These are phyloP conservation scores for Bursaphelenchus mucronatus DNA, from an alignment of 1,140 invertebrate species.

Conservation along the genomic window DNA sequence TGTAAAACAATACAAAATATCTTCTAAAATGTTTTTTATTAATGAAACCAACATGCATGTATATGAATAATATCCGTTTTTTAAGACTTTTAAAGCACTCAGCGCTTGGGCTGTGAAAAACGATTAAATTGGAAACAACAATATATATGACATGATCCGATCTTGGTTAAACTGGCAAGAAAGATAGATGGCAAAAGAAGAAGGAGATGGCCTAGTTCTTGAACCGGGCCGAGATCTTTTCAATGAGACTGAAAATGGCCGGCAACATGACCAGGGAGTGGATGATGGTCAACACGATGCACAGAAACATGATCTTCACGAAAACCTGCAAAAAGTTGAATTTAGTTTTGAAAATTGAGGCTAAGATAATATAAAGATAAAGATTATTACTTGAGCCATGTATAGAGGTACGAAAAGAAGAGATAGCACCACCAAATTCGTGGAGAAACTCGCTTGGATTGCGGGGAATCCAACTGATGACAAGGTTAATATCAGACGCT, in stretches of 20 bases:
- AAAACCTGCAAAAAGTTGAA: constrained; percentile 33
- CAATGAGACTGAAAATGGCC: constrained; percentile 38
- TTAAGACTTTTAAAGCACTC: too few species aligned
- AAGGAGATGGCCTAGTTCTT: too few species aligned
- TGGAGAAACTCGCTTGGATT: constrained; percentile 84
- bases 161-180: too few species aligned
- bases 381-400: constrained; percentile 64
- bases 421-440: constrained; percentile 80
- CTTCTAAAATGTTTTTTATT: too few species aligned
- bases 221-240: neutral
- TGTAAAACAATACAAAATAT: too few species aligned
- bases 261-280: constrained; percentile 43
- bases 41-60: too few species aligned
- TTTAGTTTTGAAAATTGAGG: neutral
- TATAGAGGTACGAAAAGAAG: constrained; percentile 83
- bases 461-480: constrained; percentile 78
- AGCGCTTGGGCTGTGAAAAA: too few species aligned
- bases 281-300: constrained; percentile 40
- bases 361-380: neutral
- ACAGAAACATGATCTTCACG: constrained; percentile 48
- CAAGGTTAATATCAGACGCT: constrained; percentile 33
- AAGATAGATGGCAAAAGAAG: too few species aligned
- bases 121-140: too few species aligned
- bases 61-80: too few species aligned
- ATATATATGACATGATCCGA: too few species aligned